A percentile compares a stretch with the other conserved stretches of the same genome.
phyloP scores from a whole-genome alignment of 2,797 vertebrate species.

The Lutra lutra region DNA sequence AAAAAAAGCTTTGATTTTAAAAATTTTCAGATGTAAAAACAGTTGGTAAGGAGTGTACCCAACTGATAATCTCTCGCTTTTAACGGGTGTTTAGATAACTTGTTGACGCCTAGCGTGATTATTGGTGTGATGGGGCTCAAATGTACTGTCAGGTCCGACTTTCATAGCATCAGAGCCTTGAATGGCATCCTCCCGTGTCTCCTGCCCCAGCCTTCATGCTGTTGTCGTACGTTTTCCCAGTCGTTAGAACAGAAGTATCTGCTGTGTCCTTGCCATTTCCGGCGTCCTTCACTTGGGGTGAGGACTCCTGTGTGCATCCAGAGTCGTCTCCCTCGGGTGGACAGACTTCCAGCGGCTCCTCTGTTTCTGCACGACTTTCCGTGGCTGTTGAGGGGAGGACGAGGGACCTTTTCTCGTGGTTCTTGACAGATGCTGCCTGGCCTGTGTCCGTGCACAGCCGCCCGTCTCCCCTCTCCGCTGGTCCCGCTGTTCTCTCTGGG shows the following conservation, averaged over 20 bases:
- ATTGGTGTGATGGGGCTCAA: neutral
- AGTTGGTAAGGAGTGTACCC: neutral
- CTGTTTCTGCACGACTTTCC: neutral
- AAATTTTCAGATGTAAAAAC: neutral
- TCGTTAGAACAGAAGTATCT: no score
- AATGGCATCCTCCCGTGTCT: neutral
- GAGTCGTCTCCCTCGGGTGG: neutral
- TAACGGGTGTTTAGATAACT: neutral
- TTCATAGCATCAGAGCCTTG: neutral
- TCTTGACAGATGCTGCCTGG: neutral
- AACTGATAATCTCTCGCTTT: neutral
- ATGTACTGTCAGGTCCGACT: no score
- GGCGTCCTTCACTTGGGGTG: neutral
- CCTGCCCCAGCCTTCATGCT: neutral
- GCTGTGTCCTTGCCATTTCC: neutral
- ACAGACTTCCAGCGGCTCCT: neutral
- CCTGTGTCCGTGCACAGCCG: neutral
- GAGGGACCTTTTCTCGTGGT: accelerated
- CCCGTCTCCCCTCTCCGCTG: neutral
- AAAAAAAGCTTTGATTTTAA: neutral
- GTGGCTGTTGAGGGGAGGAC: neutral
- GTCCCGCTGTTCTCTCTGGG: neutral
- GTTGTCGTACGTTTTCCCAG: neutral
- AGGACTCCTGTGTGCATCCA: neutral
- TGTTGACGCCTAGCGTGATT: neutral